Conservation (phyloP, 2,113 vertebrate species). For the Petroica traversi region DNA sequence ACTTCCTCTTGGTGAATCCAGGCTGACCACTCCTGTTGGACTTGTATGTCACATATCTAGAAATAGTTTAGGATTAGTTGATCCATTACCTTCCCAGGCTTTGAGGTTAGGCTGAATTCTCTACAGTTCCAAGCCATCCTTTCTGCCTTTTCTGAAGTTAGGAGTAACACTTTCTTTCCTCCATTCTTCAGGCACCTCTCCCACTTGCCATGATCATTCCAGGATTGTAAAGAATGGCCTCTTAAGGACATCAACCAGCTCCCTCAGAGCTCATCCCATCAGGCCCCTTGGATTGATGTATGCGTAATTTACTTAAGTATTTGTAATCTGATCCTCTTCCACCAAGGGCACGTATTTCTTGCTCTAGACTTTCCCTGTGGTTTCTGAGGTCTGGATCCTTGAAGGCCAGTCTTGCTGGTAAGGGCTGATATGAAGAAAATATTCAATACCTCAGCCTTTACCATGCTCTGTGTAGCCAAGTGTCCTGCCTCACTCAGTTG, state of each 20-base stretch:
- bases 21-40: background rate
- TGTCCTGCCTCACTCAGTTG: background rate
- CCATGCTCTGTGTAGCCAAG: background rate
- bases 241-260: background rate
- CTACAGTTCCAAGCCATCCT: background rate
- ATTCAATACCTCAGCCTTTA: background rate
- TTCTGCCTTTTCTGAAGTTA: background rate
- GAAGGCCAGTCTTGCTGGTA: background rate
- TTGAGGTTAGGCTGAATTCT: background rate
- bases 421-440: background rate
- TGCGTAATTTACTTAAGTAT: background rate
- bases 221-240: background rate
- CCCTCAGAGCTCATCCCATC: background rate
- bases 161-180: background rate
- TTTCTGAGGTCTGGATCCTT: background rate
- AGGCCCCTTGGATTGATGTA: background rate
- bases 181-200: background rate
- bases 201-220: background rate
- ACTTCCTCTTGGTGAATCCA: background rate
- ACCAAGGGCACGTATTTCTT: accelerated
- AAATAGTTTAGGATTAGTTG: background rate
- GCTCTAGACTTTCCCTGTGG: background rate
- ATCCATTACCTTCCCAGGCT: background rate
- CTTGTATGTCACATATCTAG: background rate
- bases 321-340: background rate